Percentiles rank a stretch among this genome's conserved stretches.
These are phyloP conservation scores for Thermophis baileyi DNA, from an alignment of 2,113 vertebrate species.

Conservation along the genomic window DNA sequence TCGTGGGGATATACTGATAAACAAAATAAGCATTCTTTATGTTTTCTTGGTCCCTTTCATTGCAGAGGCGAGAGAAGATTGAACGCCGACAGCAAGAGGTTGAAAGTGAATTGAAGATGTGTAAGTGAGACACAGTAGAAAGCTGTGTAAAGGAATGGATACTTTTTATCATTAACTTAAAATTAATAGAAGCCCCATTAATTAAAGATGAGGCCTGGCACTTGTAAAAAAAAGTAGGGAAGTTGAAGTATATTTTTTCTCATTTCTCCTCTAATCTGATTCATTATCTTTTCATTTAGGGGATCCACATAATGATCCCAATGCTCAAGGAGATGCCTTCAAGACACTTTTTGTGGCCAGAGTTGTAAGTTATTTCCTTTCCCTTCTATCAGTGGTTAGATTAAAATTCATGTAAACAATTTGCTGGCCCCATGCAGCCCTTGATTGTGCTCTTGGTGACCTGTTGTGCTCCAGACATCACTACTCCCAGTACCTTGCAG, in stretches of 20 bases:
- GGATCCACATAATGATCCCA: slow-evolving; percentile 92
- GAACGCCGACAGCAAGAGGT: slow-evolving; percentile 85
- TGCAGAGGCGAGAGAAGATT: slow-evolving; percentile 88
- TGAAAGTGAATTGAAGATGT: slow-evolving; percentile 87
- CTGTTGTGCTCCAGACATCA: no score
- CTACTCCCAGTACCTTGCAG: no score
- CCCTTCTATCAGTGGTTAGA: background rate
- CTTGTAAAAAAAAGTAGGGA: background rate
- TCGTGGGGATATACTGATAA: background rate
- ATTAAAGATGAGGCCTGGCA: background rate
- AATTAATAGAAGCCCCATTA: background rate
- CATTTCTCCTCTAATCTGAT: background rate
- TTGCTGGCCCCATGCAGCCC: background rate
- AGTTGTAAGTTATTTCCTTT: slow-evolving; percentile 74
- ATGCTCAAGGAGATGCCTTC: slow-evolving; percentile 93
- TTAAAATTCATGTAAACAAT: background rate
- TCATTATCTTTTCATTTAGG: slow-evolving; percentile 62
- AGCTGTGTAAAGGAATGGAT: background rate
- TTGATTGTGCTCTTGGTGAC: no score
- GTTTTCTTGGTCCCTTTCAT: background rate
- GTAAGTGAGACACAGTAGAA: slow-evolving; percentile 68
- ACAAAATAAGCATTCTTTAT: background rate
- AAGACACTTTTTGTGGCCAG: slow-evolving; percentile 92
- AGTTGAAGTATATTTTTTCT: background rate
- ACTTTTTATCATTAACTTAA: background rate